A percentile compares a stretch with the other conserved stretches of the same genome.
These are phyloP conservation scores for Malacoctenus gilli DNA, from an alignment of 2,797 vertebrate species.

Conservation along the genomic window DNA sequence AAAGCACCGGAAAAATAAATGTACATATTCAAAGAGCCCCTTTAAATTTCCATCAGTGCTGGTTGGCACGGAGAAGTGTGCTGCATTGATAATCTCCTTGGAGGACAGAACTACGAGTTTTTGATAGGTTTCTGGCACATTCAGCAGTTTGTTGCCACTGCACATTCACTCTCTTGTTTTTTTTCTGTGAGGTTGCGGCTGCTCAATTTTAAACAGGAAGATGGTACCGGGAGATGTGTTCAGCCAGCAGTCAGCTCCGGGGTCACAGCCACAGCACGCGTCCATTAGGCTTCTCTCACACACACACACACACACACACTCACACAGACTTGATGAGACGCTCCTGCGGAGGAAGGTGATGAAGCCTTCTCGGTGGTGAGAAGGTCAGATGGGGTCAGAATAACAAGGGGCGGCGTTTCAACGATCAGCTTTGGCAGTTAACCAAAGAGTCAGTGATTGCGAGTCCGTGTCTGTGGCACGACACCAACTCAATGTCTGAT, in stretches of 20 bases:
- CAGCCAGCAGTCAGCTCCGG: slow-evolving; percentile 6
- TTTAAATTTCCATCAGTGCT: slow-evolving; percentile 22
- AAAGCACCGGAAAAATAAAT: slow-evolving; percentile 21
- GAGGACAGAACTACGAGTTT: slow-evolving; percentile 17
- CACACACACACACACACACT: no score
- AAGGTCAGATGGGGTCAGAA: slow-evolving; percentile 26
- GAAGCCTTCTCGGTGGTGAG: no score
- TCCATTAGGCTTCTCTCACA: neutral
- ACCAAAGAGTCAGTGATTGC: neutral
- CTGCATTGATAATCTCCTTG: slow-evolving; percentile 23
- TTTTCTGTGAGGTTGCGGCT: neutral
- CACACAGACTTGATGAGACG: neutral
- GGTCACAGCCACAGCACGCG: slow-evolving; percentile 19
- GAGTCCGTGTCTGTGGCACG: neutral
- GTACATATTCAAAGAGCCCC: slow-evolving; percentile 25
- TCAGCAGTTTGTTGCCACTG: slow-evolving; percentile 20
- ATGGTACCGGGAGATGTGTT: slow-evolving; percentile 4
- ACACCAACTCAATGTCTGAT: neutral
- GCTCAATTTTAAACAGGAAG: slow-evolving; percentile 24
- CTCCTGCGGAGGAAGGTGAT: slow-evolving; percentile 4
- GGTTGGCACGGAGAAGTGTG: slow-evolving; percentile 37
- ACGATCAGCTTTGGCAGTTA: neutral
- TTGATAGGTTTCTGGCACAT: slow-evolving; percentile 12
- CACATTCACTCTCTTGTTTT: neutral
- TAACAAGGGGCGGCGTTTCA: slow-evolving; percentile 10